Conservation (phyloP, 2,797 vertebrate species). For the Vespertilio murinus region DNA sequence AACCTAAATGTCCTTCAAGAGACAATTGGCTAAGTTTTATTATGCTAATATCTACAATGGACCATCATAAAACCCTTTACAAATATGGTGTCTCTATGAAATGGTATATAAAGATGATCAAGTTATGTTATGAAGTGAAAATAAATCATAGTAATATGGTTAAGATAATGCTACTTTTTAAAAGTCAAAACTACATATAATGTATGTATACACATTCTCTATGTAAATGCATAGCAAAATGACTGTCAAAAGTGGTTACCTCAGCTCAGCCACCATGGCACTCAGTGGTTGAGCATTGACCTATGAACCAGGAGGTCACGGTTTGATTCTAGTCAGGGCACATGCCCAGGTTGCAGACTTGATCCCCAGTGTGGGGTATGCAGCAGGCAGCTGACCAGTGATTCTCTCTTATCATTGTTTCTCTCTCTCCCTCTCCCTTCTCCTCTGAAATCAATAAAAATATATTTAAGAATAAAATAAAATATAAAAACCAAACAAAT, state of each 20-base stretch:
- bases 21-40: neutral
- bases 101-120: neutral
- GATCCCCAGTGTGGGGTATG: no score
- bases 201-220: neutral
- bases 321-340: no score
- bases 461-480: no score
- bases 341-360: no score
- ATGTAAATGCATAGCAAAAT: neutral
- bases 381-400: no score
- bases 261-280: neutral
- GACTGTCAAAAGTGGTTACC: neutral
- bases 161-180: neutral
- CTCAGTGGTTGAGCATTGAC: no score
- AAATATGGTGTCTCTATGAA: neutral
- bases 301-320: no score
- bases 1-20: constrained; percentile 6
- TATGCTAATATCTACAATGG: neutral
- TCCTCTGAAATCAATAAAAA: no score
- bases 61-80: neutral
- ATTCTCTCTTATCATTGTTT: no score
- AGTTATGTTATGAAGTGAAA: neutral
- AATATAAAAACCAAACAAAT: no score
- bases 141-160: constrained; percentile 28
- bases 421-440: no score
- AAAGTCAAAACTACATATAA: constrained; percentile 16